These are phyloP conservation scores for Lithobates pipiens DNA, from an alignment of 2,797 vertebrate species.

Conservation along the genomic window DNA sequence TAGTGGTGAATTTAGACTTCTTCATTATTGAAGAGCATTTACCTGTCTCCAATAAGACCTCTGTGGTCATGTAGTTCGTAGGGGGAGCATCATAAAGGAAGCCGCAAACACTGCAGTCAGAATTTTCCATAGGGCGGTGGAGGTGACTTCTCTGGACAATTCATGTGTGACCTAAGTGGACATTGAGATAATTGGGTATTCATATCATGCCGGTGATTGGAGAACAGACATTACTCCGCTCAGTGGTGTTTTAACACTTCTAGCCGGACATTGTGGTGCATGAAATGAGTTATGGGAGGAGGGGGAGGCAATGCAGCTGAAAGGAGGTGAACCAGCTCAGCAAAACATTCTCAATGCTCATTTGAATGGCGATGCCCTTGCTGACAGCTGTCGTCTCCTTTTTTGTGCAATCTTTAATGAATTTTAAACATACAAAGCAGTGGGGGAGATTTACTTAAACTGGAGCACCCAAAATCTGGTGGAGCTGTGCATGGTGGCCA, in stretches of 20 bases:
- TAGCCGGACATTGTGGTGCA: background rate
- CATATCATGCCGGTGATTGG: conserved; percentile 3
- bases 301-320: conserved; percentile 17
- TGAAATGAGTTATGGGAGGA: background rate
- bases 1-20: no score
- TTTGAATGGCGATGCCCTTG: background rate
- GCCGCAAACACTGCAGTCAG: background rate
- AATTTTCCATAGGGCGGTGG: background rate
- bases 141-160: background rate
- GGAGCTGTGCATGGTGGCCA: no score
- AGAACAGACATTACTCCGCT: background rate
- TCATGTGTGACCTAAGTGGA: conserved; percentile 43
- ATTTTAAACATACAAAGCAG: no score
- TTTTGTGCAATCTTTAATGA: background rate
- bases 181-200: conserved; percentile 34
- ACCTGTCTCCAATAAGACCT: no score
- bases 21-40: no score
- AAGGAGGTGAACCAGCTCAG: background rate
- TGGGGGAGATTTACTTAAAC: no score
- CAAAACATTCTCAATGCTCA: background rate
- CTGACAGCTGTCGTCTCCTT: background rate
- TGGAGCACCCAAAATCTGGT: no score
- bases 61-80: background rate
- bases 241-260: background rate
- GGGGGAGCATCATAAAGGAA: no score